A percentile compares a stretch with the other conserved stretches of the same genome.
Evolutionary conservation across 2,888 invertebrate species (phyloP).

Genomic region (Leucoptera coffeella): DNA sequence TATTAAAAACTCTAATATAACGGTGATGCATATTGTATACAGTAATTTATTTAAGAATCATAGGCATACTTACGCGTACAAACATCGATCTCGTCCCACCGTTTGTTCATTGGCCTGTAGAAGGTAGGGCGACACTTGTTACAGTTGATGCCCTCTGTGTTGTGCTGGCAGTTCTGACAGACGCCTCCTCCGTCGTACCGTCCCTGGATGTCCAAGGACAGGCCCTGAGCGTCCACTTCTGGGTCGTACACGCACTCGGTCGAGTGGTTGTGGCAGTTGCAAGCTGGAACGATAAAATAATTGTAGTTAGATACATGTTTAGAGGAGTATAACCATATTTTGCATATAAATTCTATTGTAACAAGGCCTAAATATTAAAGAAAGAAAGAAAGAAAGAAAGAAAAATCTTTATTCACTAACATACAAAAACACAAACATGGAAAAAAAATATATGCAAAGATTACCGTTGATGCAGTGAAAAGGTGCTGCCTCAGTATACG

Average conservation of each 20-base stretch:
- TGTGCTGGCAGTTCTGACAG: slow-evolving; percentile 89
- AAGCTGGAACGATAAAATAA: slow-evolving; percentile 60
- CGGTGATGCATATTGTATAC: too few relatives aligned
- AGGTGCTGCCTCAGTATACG: too few relatives aligned
- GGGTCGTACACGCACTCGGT: slow-evolving; percentile 83
- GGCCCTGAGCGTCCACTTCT: slow-evolving; percentile 65
- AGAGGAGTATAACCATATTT: too few relatives aligned
- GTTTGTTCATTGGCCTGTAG: slow-evolving; percentile 74
- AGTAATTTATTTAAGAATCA: too few relatives aligned
- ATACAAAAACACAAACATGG: too few relatives aligned
- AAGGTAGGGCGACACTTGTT: slow-evolving; percentile 85
- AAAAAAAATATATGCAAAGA: too few relatives aligned
- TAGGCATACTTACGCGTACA: slow-evolving; percentile 92
- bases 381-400: too few relatives aligned
- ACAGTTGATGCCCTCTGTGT: slow-evolving; percentile 95
- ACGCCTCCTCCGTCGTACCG: slow-evolving; percentile 93
- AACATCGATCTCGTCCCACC: slow-evolving; percentile 81
- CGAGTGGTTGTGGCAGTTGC: slow-evolving; percentile 93
- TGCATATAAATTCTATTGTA: too few relatives aligned
- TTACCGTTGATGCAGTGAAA: too few relatives aligned
- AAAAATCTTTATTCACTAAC: too few relatives aligned
- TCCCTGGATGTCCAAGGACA: slow-evolving; percentile 88
- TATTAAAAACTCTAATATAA: too few relatives aligned
- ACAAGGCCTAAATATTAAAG: too few relatives aligned
- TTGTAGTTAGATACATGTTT: not conserved